Conservation (phyloP, 2,888 invertebrate genomes). For the Podabrus alpinus region DNA sequence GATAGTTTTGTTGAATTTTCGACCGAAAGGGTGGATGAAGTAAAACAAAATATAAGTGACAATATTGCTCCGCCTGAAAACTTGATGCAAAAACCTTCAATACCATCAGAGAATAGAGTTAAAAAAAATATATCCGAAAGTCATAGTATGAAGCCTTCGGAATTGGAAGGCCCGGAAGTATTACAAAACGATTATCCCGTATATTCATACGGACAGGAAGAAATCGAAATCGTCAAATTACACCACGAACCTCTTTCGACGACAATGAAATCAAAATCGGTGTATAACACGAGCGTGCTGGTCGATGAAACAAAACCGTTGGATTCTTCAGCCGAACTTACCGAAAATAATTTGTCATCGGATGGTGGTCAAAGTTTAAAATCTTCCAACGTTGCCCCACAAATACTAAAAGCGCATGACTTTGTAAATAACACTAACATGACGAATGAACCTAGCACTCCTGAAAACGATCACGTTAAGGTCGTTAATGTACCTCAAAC, state of each 20-base stretch:
- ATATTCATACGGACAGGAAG: constrained; percentile 53
- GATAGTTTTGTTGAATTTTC: background rate
- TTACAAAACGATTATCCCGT: constrained; percentile 55
- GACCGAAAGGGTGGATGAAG: background rate
- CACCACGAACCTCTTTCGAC: constrained; percentile 42
- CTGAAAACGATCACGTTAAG: constrained; percentile 42
- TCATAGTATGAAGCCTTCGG: constrained; percentile 37
- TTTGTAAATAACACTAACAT: constrained; percentile 40
- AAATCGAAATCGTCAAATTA: constrained; percentile 57
- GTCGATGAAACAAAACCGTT: background rate
- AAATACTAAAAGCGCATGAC: constrained; percentile 39
- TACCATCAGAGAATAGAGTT: background rate
- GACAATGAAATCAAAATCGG: constrained; percentile 44
- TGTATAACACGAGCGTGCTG: constrained; percentile 36
- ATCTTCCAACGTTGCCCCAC: constrained; percentile 38
- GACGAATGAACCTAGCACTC: constrained; percentile 36
- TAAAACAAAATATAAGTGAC: background rate
- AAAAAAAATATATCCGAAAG: constrained; percentile 27
- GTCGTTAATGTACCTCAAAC: constrained; percentile 49
- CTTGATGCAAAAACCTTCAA: background rate
- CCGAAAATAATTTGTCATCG: constrained; percentile 10
- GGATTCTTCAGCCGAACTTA: constrained; percentile 5
- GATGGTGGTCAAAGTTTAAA: background rate
- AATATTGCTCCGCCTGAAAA: constrained; percentile 16
- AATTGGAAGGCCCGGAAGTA: constrained; percentile 46